phyloP scores from a whole-genome alignment of 2,888 invertebrate species.

The Orthosia gothica region DNA sequence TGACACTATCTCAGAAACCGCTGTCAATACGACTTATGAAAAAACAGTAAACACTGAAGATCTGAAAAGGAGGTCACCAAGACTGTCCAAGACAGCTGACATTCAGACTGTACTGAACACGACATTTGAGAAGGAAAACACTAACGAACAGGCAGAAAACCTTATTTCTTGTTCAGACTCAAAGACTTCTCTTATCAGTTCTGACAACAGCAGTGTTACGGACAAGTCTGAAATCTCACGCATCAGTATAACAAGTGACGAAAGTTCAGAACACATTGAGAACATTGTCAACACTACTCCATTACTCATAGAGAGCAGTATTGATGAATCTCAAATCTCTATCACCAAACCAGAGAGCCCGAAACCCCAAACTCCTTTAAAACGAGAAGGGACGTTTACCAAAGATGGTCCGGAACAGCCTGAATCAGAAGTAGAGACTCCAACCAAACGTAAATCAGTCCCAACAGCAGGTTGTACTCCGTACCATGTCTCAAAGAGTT shows the following conservation, averaged over 20 bases:
- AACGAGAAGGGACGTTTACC: constrained; percentile 87
- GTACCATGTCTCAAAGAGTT: constrained; percentile 74
- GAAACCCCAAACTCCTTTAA: constrained; percentile 73
- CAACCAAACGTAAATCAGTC: constrained; percentile 72
- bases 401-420: constrained; percentile 77
- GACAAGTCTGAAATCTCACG: constrained; percentile 78
- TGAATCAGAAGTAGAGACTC: constrained; percentile 68
- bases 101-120: constrained; percentile 66
- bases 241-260: constrained; percentile 85
- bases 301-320: constrained; percentile 84
- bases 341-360: constrained; percentile 29
- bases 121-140: constrained; percentile 76
- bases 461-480: constrained; percentile 86
- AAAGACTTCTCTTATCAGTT: constrained; percentile 80
- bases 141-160: constrained; percentile 13
- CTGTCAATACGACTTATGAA: constrained; percentile 71
- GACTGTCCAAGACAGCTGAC: constrained; percentile 24
- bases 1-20: constrained; percentile 29
- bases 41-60: constrained; percentile 39
- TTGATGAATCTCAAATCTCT: constrained; percentile 77
- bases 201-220: constrained; percentile 76
- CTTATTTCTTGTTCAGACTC: constrained; percentile 73
- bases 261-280: constrained; percentile 80
- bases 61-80: constrained; percentile 29
- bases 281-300: constrained; percentile 83